Base-by-base conservation (phyloP, 1,140 invertebrate genomes). In the Platyscapa corneri region DNA sequence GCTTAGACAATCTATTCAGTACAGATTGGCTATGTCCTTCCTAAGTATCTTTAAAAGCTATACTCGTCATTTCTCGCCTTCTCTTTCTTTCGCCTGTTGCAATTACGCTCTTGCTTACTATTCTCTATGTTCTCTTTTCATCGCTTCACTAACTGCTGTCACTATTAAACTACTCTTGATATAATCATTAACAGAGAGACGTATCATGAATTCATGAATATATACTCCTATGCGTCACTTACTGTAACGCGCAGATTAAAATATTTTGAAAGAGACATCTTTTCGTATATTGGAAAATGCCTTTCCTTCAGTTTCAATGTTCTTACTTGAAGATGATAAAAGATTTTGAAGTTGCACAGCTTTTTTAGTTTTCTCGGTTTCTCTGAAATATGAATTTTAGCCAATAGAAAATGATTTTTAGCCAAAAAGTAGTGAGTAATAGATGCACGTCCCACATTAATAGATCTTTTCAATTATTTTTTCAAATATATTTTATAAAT, bases 231-330 rank as follows among this genome's bases (percentile, higher is more conserved):
- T 2, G 12, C 65, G 42, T 46, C 5, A 46, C 42, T 18, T 7
- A 1, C 32, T 16, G 6, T 14, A 67, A 67, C 10, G 65, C 3
- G 12, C 16, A 67, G 65, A 67, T 67, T 67, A 67, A 67, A 67
- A 34, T 67, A 34, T 67, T 67, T 67, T 67, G 32, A 67, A 67
- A 67, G 65, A 67, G 30, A 67, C n/a, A 67, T 18, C 30, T 67
- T 34, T 67, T 67, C 27, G 32, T 34, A 30, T 32, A 34, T 67
- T 67, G 65, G 27, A 67, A 34, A 34, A 67, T 34, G 14, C n/a
- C 34, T 67, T 32, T 34, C 6, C 65, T 67, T 67, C 32, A 67
- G 12, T 67, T 46, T 46, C 42, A 7, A 5, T 12, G 5, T 46
- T 46, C 42, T 30, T 32, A 3, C 34, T 34, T 67, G 34, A 67